Evolutionary conservation across 2,797 vertebrate species (phyloP).

Genomic region (Hephaestus fuliginosus): DNA sequence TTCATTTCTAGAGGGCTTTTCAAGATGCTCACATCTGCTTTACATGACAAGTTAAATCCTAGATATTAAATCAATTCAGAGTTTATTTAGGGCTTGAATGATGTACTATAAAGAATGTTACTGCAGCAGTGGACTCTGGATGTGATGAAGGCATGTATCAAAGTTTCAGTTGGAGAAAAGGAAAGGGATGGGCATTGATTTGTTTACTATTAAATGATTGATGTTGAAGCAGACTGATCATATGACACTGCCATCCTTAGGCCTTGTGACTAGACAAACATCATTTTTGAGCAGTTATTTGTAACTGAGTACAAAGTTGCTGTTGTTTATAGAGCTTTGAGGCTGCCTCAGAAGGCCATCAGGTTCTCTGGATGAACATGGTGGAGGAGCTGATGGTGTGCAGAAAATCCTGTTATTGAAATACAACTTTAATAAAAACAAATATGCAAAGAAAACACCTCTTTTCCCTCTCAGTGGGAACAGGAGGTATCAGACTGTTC

Average conservation of each 20-base stretch:
- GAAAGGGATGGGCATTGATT: not conserved
- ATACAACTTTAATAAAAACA: slow-evolving; percentile 14
- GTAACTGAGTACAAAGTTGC: not conserved
- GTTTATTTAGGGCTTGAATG: not conserved
- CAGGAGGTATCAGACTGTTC: slow-evolving; percentile 18
- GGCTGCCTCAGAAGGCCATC: not conserved
- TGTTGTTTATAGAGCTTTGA: slow-evolving; percentile 4
- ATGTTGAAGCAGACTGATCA: not conserved
- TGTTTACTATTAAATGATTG: not conserved
- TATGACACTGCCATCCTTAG: not conserved
- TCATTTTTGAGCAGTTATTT: not conserved
- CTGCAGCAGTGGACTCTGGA: not conserved
- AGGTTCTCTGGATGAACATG: slow-evolving; percentile 17
- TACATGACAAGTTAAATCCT: no score
- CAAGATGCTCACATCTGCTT: no score
- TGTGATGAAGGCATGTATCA: not conserved
- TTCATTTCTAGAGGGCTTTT: no score
- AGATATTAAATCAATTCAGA: not conserved
- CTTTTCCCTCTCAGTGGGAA: slow-evolving; percentile 24
- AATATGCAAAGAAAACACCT: slow-evolving; percentile 5
- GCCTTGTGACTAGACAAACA: not conserved
- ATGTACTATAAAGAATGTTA: not conserved
- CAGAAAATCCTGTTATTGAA: not conserved
- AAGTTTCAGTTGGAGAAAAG: not conserved
- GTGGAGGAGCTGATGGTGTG: slow-evolving; percentile 7